phyloP scores from a whole-genome alignment of 2,113 vertebrate genomes.

The Gallinago jamesoni region DNA sequence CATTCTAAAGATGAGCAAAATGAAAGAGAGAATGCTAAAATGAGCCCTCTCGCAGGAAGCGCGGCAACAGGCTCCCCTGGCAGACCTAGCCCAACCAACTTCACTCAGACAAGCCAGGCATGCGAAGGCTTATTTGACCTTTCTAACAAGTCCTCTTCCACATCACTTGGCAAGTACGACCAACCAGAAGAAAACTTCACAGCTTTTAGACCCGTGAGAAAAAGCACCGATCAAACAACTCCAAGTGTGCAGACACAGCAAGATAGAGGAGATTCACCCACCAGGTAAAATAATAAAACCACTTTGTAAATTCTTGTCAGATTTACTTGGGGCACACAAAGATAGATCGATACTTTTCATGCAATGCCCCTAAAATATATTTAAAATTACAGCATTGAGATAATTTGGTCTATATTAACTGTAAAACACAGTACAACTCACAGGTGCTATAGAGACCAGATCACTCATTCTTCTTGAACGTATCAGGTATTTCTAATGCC shows the following conservation, averaged over 20 bases:
- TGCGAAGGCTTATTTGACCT: slow-evolving; percentile 63
- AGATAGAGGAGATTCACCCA: slow-evolving; percentile 54
- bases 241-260: not conserved
- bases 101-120: slow-evolving; percentile 79
- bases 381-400: not conserved
- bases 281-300: slow-evolving; percentile 70
- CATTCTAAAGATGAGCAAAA: slow-evolving; percentile 68
- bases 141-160: slow-evolving; percentile 48
- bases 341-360: not conserved
- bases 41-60: slow-evolving; percentile 89
- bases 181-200: slow-evolving; percentile 56
- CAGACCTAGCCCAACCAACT: slow-evolving; percentile 86
- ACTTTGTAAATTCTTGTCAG: not conserved
- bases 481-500: not conserved
- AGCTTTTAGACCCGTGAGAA: slow-evolving; percentile 69
- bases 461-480: not conserved
- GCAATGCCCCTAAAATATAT: not conserved
- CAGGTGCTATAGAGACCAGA: not conserved
- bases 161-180: slow-evolving; percentile 24
- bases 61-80: slow-evolving; percentile 92
- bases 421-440: not conserved
- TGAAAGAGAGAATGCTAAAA: slow-evolving; percentile 81
- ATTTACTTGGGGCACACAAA: not conserved
- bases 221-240: slow-evolving; percentile 12
- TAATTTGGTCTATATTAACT: not conserved